phyloP scores from a whole-genome alignment of 92 coral and sea anemone species.

The Palythoa heliodiscus region DNA sequence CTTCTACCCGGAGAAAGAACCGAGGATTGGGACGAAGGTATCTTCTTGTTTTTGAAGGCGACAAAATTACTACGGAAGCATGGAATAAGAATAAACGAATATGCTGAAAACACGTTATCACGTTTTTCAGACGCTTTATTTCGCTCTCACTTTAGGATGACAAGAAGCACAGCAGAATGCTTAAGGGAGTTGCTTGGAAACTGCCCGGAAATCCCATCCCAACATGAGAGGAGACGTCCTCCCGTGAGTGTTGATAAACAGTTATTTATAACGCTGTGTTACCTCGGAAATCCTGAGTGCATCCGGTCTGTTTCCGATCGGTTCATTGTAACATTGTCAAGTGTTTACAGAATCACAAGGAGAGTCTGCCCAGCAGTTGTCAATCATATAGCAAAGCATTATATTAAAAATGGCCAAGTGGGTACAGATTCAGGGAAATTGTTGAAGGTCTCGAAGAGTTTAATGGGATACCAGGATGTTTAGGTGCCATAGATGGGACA shows the following conservation, averaged over 20 bases:
- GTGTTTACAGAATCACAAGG: constrained; percentile 49
- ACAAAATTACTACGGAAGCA: neutral
- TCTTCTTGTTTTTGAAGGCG: neutral
- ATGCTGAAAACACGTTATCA: constrained; percentile 30
- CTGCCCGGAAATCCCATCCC: constrained; percentile 32
- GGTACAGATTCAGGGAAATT: constrained; percentile 24
- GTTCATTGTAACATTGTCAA: constrained; percentile 48
- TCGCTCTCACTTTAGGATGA: constrained; percentile 31
- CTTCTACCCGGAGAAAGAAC: too few species aligned
- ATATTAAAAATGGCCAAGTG: constrained; percentile 42
- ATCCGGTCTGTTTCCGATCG: constrained; percentile 63
- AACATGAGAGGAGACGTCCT: constrained; percentile 27
- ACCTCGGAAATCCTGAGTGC: constrained; percentile 57
- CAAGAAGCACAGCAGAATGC: constrained; percentile 43
- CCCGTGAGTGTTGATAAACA: constrained; percentile 47
- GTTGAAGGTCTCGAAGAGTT: constrained; percentile 33
- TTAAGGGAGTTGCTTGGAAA: constrained; percentile 3
- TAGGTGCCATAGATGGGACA: constrained; percentile 61
- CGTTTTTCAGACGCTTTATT: constrained; percentile 28
- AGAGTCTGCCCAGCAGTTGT: constrained; percentile 46
- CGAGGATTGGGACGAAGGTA: neutral
- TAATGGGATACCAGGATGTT: constrained; percentile 41
- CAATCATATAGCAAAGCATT: constrained; percentile 13
- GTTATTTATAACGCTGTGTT: constrained; percentile 48
- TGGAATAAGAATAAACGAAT: constrained; percentile 15